phyloP scores from a whole-genome alignment of 2,888 invertebrate genomes.

The Crioceris asparagi region DNA sequence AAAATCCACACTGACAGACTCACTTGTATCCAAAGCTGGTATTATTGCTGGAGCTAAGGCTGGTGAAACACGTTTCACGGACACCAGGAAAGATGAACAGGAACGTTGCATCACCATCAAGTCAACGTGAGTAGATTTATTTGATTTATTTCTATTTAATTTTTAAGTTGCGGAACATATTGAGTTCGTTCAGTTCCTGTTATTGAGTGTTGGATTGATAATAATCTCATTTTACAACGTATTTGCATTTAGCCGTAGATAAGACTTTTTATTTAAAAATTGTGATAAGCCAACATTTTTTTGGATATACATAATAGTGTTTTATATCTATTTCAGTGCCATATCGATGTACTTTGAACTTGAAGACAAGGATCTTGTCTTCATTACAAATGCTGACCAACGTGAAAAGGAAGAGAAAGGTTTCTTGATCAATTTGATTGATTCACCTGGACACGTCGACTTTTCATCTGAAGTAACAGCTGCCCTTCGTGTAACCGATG shows the following conservation, averaged over 20 bases:
- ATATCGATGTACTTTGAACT: conserved; percentile 99
- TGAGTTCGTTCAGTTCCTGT: no score
- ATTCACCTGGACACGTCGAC: conserved; percentile 99
- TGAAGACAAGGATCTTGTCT: conserved; percentile 84
- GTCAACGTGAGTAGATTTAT: conserved; percentile 86
- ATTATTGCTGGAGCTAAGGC: conserved; percentile 98
- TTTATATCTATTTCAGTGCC: conserved; percentile 60
- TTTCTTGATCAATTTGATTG: conserved; percentile 99
- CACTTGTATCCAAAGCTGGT: conserved; percentile 98
- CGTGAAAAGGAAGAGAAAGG: conserved; percentile 84
- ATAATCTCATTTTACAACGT: no score
- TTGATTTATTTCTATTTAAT: no score
- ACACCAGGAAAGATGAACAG: conserved; percentile 99
- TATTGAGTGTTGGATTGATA: no score
- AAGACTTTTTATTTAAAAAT: no score
- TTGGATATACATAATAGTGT: no score
- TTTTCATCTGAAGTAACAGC: conserved; percentile 99
- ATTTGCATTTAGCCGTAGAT: no score
- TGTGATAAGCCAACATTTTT: no score
- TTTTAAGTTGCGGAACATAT: no score
- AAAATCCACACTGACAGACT: conserved; percentile 98
- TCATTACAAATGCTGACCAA: conserved; percentile 86
- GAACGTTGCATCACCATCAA: conserved; percentile 99
- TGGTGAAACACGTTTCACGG: conserved; percentile 98
- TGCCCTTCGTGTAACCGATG: conserved; percentile 98